Evolutionary conservation across 1,140 invertebrate genomes (phyloP).

Genomic region (Antheraea mylitta): DNA sequence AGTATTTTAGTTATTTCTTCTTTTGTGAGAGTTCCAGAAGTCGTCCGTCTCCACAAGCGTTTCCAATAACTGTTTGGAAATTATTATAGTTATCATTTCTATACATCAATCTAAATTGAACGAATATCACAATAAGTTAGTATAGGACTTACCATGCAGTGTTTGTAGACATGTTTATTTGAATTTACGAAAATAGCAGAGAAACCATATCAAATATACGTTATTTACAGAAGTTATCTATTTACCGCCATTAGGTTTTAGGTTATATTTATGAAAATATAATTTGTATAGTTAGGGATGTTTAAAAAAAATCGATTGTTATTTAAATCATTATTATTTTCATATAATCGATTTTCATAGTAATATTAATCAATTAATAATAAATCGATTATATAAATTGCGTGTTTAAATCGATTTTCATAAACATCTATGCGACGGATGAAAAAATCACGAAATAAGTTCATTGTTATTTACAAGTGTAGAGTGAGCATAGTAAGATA

Average conservation of each 20-base stretch:
- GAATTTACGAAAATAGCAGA: not conserved
- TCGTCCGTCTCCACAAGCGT: conserved; percentile 69
- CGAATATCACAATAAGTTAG: not conserved
- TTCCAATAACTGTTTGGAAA: conserved; percentile 74
- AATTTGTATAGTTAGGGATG: not conserved
- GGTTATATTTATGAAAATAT: conserved; percentile 15
- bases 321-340: too few relatives aligned
- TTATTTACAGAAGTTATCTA: not conserved
- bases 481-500: too few relatives aligned
- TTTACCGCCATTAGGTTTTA: conserved; percentile 22
- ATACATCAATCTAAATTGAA: not conserved
- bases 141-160: conserved; percentile 15
- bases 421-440: too few relatives aligned
- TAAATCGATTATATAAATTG: too few relatives aligned
- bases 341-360: too few relatives aligned
- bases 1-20: conserved; percentile 52
- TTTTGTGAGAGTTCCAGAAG: conserved; percentile 53
- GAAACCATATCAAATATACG: not conserved
- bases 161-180: conserved; percentile 12
- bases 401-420: too few relatives aligned
- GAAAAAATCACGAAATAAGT: too few relatives aligned
- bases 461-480: too few relatives aligned
- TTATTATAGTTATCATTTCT: not conserved
- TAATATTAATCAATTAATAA: too few relatives aligned
- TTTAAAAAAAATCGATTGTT: too few relatives aligned